These are phyloP conservation scores for Cryptus viduatorius DNA, from an alignment of 2,888 invertebrate genomes.

Conservation along the genomic window DNA sequence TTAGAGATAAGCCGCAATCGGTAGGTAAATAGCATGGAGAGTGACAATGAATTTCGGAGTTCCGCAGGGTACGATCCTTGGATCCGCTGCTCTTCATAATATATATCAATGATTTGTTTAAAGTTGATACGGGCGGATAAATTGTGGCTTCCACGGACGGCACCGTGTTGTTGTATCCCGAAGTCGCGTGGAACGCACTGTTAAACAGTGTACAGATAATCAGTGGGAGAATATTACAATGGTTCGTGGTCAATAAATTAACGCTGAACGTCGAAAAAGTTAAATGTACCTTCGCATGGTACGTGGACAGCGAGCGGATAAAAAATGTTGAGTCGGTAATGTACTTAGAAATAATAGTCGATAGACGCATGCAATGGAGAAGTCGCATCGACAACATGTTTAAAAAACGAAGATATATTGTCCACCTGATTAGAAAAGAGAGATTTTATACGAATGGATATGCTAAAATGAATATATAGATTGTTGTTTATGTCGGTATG, in stretches of 20 bases:
- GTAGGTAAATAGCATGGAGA: background rate
- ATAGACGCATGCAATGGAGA: too few species aligned
- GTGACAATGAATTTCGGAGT: background rate
- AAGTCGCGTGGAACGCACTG: background rate
- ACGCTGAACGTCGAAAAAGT: background rate
- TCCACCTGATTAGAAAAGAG: too few species aligned
- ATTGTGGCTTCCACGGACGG: background rate
- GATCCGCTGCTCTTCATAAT: background rate
- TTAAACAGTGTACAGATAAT: background rate
- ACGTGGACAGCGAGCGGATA: background rate
- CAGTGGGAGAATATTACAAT: background rate
- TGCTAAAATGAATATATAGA: too few species aligned
- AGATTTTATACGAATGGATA: too few species aligned
- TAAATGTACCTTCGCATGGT: background rate
- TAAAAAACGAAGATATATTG: too few species aligned
- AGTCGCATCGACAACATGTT: too few species aligned
- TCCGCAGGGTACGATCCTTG: constrained; percentile 10
- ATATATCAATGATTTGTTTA: constrained; percentile 15
- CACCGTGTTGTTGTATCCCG: too few species aligned
- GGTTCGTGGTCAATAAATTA: background rate
- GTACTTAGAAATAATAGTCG: too few species aligned
- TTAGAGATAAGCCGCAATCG: background rate
- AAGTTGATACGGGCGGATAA: background rate
- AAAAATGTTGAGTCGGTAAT: too few species aligned
- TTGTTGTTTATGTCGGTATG: too few species aligned